These are phyloP conservation scores for Ciconia stormi DNA, from an alignment of 2,113 vertebrate genomes.

Conservation along the genomic window DNA sequence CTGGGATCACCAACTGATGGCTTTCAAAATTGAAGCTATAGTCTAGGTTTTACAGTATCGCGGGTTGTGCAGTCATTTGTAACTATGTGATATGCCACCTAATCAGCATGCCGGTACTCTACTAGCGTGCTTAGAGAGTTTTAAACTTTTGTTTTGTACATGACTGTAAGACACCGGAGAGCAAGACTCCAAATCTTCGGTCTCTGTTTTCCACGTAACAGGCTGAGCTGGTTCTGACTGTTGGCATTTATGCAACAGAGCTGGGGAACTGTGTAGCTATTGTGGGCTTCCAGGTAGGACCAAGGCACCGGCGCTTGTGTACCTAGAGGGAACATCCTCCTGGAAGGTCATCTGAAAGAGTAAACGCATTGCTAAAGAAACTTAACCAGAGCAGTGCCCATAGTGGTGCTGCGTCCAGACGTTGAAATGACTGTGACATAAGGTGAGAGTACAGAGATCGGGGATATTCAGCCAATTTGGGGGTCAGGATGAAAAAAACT, in stretches of 20 bases:
- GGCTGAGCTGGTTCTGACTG: not conserved
- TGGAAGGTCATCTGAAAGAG: not conserved
- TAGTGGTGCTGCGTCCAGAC: rapidly evolving
- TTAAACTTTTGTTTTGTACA: not conserved
- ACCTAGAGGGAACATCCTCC: not conserved
- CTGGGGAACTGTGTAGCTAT: rapidly evolving
- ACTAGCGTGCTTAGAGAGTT: not conserved
- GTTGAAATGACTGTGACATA: not conserved
- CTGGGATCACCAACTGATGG: not conserved
- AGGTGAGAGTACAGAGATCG: not conserved
- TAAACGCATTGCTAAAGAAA: rapidly evolving
- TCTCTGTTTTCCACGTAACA: not conserved
- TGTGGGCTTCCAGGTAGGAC: not conserved
- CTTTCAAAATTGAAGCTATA: not conserved
- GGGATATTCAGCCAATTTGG: not conserved
- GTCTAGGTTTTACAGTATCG: not conserved
- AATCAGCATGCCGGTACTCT: not conserved
- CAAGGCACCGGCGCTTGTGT: not conserved
- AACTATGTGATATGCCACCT: not conserved
- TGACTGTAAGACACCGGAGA: not conserved
- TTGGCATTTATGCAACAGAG: not conserved
- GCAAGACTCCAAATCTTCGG: not conserved
- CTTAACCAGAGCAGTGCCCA: rapidly evolving
- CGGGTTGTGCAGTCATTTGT: not conserved
- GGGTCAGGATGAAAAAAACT: not conserved